Evolutionary conservation across 2,113 vertebrate species (phyloP), one percentile per base, ranked within the genome.

Genomic region (Colius striatus): DNA sequence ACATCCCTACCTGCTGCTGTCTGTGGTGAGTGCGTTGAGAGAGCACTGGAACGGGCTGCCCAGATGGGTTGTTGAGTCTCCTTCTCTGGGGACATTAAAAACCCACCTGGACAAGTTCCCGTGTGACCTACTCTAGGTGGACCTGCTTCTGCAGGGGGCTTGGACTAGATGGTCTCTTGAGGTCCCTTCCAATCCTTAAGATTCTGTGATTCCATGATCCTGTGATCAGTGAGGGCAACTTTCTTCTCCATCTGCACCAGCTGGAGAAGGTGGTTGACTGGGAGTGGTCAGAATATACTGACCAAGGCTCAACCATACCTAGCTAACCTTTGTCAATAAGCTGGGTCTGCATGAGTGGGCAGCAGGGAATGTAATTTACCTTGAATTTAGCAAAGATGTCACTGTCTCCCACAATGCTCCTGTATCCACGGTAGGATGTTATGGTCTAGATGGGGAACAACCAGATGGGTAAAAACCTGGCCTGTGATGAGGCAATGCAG

Each of bases 361-460:
- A 29, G 16, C 38, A 25, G 32, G 29, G 29, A 54, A 27, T 13
- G 20, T 7, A 2, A 34, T 61, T 66, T 75, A 50, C 41, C 27
- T 27, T 62, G 41, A 34, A 27, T 27, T 60, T 76, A 61, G 34
- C 32, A 21, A 47, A 79, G 84, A n/a, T 1, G 2, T 50, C 14
- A 5, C 18, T 53, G n/a, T 60, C 21, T 61, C 34, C n/a, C 68
- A 30, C 11, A 47, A 7, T 0, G 1, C 11, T 36, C 20, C 57
- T 26, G 10, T 38, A 48, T 54, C 36, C 45, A 13, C 11, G 25
- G 25, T 41, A 53, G 48, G 50, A 30, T 80, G n/a, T 70, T 36
- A 67, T 3, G 6, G 19, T 88, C 57, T 80, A 38, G 45, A 38
- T 60, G 58, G 60, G 43, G 16, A 47, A 17, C 16, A 73, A 26